A percentile compares a stretch with the other conserved stretches of the same genome.
Conservation (phyloP, 2,113 vertebrate genomes). For the Struthidea cinerea region DNA sequence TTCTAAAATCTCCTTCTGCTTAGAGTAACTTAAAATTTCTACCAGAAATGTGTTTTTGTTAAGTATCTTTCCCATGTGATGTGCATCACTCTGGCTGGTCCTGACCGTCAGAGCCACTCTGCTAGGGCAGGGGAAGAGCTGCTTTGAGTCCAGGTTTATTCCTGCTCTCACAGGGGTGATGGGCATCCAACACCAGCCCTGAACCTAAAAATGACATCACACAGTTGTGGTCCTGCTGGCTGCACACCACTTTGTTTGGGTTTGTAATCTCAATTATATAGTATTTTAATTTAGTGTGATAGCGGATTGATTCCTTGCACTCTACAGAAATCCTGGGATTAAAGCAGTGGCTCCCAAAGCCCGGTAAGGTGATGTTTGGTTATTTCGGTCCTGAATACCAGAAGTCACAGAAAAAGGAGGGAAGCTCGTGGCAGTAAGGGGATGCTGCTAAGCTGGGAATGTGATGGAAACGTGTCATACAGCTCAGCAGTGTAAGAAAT, state of each 20-base stretch:
- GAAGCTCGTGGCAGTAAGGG: not conserved
- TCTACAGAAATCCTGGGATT: not conserved
- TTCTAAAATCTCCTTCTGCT: not conserved
- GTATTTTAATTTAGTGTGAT: not conserved
- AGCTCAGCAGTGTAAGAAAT: constrained; percentile 42
- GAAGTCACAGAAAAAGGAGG: not conserved
- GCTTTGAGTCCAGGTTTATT: not conserved
- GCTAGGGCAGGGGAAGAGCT: not conserved
- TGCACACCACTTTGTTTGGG: not conserved
- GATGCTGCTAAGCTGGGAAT: not conserved
- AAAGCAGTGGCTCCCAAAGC: not conserved
- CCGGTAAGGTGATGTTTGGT: not conserved
- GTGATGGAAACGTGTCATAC: constrained; percentile 5
- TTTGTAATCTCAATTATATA: not conserved
- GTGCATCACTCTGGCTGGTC: not conserved
- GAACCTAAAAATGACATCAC: not conserved
- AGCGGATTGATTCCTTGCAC: not conserved
- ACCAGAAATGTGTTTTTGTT: not conserved
- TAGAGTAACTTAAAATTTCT: not conserved
- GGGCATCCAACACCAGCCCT: not conserved
- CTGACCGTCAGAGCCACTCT: not conserved
- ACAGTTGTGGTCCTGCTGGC: not conserved
- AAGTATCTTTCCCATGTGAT: not conserved
- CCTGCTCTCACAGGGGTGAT: not conserved
- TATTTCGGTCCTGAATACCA: not conserved